Evolutionary conservation across 1,140 invertebrate genomes (phyloP).

Genomic region (Drosophila albomicans): DNA sequence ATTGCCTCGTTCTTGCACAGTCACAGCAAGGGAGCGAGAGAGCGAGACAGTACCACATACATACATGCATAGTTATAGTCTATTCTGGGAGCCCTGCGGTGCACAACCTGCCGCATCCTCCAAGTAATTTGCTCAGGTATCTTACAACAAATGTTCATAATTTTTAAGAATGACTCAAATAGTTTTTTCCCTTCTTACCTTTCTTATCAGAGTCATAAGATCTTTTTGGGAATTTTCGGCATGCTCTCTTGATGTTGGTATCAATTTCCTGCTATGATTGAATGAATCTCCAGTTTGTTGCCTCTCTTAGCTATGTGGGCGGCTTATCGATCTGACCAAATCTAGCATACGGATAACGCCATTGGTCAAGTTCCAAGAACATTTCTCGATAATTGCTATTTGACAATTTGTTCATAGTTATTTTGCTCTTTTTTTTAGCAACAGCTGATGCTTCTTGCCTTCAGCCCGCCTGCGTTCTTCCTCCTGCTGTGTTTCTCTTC

Average conservation of each 20-base stretch:
- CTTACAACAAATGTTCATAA: constrained; percentile 80
- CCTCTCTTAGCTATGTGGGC: constrained; percentile 56
- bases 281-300: constrained; percentile 61
- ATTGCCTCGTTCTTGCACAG: constrained; percentile 46
- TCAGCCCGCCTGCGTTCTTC: constrained; percentile 11
- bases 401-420: constrained; percentile 42
- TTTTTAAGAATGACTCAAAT: constrained; percentile 81
- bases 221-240: constrained; percentile 48
- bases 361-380: constrained; percentile 73
- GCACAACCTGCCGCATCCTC: constrained; percentile 37
- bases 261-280: constrained; percentile 79
- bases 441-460: constrained; percentile 39
- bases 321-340: constrained; percentile 56
- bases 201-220: constrained; percentile 61
- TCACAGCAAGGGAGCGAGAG: background rate
- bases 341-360: constrained; percentile 33
- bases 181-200: constrained; percentile 27
- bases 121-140: constrained; percentile 77
- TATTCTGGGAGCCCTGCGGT: constrained; percentile 42
- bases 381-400: constrained; percentile 23
- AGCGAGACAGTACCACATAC: background rate
- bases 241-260: constrained; percentile 65
- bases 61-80: background rate
- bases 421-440: constrained; percentile 61
- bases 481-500: background rate